These are phyloP conservation scores for Melanotus villosus DNA, from an alignment of 2,888 invertebrate genomes.

Conservation along the genomic window DNA sequence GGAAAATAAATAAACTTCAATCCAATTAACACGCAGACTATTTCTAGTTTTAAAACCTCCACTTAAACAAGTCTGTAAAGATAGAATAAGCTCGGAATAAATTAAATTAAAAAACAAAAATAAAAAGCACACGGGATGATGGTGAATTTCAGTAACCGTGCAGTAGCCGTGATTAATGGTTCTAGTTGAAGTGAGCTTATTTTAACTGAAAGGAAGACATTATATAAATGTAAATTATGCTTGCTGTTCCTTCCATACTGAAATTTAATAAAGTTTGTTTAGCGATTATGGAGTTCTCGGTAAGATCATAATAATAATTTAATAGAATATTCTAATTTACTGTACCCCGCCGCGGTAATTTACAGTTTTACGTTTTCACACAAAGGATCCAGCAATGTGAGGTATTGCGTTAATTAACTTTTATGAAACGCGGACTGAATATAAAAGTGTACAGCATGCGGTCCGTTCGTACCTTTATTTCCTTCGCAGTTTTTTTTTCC, in stretches of 20 bases:
- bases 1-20: background rate
- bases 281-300: slow-evolving; percentile 45
- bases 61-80: slow-evolving; percentile 12
- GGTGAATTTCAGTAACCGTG: slow-evolving; percentile 23
- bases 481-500: slow-evolving; percentile 8
- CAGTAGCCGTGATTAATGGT: slow-evolving; percentile 39
- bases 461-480: slow-evolving; percentile 20
- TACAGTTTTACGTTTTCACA: slow-evolving; percentile 40
- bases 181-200: slow-evolving; percentile 38
- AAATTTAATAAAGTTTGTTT: slow-evolving; percentile 46
- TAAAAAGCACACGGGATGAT: slow-evolving; percentile 6
- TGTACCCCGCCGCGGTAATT: slow-evolving; percentile 36
- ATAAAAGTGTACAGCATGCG: slow-evolving; percentile 31
- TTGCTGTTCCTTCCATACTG: slow-evolving; percentile 40
- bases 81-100: slow-evolving; percentile 22
- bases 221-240: slow-evolving; percentile 43
- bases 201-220: slow-evolving; percentile 42
- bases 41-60: too few relatives aligned
- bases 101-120: slow-evolving; percentile 23
- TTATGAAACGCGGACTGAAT: slow-evolving; percentile 37
- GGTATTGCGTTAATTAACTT: slow-evolving; percentile 45
- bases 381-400: slow-evolving; percentile 40
- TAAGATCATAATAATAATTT: slow-evolving; percentile 45
- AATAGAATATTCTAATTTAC: slow-evolving; percentile 44
- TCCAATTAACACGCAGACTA: background rate